Percentiles rank a stretch among this genome's conserved stretches.
phyloP scores from a whole-genome alignment of 64 coral and sea anemone species.

The Trachythela sp. region DNA sequence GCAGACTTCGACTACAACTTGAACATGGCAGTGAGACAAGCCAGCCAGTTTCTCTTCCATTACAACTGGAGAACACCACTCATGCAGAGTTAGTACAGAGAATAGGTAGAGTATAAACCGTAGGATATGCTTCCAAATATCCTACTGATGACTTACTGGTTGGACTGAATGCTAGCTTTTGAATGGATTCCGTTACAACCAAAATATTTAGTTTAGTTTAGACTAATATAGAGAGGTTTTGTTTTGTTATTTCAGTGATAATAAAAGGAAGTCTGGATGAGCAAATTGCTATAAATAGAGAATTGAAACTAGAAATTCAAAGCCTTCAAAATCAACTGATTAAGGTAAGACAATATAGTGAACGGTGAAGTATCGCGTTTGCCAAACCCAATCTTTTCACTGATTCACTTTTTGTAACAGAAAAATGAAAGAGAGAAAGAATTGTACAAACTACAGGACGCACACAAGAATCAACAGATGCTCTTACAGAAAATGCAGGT shows the following conservation, averaged over 20 bases:
- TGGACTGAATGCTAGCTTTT: too few species aligned
- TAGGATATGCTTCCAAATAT: too few species aligned
- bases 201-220: too few species aligned
- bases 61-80: neutral
- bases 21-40: neutral
- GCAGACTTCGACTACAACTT: neutral
- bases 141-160: too few species aligned
- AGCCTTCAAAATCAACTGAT: slow-evolving; percentile 11
- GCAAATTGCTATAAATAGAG: neutral
- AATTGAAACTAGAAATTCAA: neutral
- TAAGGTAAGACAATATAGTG: neutral
- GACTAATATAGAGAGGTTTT: too few species aligned
- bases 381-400: neutral
- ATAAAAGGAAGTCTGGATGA: slow-evolving; percentile 1
- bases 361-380: too few species aligned
- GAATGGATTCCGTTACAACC: too few species aligned
- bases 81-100: neutral
- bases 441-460: slow-evolving; percentile 9
- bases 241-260: neutral
- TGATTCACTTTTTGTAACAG: neutral
- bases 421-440: slow-evolving; percentile 22
- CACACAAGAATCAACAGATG: slow-evolving; percentile 2
- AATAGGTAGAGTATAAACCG: neutral
- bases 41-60: neutral
- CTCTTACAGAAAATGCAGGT: slow-evolving; percentile 15